Evolutionary conservation across 1,140 invertebrate species (phyloP), one percentile per base, ranked within the genome.

Genomic region (Drosophila navojoa): DNA sequence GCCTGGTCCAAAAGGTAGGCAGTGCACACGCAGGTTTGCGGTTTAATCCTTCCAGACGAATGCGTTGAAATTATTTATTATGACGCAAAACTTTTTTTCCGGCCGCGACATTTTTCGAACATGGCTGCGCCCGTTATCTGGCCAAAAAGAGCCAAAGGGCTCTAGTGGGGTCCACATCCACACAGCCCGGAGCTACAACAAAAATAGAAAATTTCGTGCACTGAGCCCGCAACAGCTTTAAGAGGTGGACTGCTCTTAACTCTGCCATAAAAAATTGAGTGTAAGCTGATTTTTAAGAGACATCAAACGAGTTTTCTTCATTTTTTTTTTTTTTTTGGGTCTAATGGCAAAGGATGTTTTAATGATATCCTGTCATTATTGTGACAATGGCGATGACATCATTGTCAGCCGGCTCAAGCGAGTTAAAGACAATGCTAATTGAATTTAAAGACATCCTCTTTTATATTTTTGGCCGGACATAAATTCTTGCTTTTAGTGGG

Each of bases 61-160:
- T 86, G 82, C 82, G 79, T 42, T 71, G 79, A 86, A 86, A 86
- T 86, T 87, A 86, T 86, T 86, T 86, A 86, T 86, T 86, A 86
- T 86, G 84, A 87, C 84, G 82, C 79, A 82, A 86, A 87, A 87
- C 82, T 86, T 82, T 85, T 59, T 86, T 86, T 76, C 50, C 75
- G 47, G 59, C 66, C 63, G 78, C 69, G 64, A 76, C 67, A 67
- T 70, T 77, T 75, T 70, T 50, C 32, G 44, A 67, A 71, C 59
- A 59, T 63, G 70, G 67, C 72, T 49, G 47, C 63, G 53, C 29
- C 35, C 76, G 72, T 78, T 78, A 75, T 75, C 76, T 71, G 32
- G 60, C 53, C 16, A 55, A 75, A 63, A 71, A 69, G 58, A 70
- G 68, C 71, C 67, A 77, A 72, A 69, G 81, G 82, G 57, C 81